Conservation (phyloP, 2,888 invertebrate species). For the Scrobipalpa costella region DNA sequence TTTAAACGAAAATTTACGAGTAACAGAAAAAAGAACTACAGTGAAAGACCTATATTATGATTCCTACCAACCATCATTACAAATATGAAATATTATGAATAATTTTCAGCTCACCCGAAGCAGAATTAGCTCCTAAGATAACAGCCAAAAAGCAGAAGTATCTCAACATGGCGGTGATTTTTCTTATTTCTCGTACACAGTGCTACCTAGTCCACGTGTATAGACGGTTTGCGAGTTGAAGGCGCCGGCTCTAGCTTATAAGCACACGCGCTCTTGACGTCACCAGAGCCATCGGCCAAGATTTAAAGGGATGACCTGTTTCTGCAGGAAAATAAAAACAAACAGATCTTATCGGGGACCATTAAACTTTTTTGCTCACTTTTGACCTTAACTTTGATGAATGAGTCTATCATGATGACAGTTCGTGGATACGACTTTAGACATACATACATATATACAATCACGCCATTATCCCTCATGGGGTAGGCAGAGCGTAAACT, state of each 20-base stretch:
- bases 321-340: slow-evolving; percentile 16
- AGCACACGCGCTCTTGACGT: slow-evolving; percentile 19
- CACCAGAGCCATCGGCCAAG: slow-evolving; percentile 6
- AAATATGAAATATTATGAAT: no score
- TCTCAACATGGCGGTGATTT: slow-evolving; percentile 43
- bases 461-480: no score
- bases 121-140: slow-evolving; percentile 48
- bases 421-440: no score
- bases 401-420: background rate
- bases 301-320: slow-evolving; percentile 28
- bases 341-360: slow-evolving; percentile 9
- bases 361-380: slow-evolving; percentile 5
- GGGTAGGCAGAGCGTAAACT: no score
- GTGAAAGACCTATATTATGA: no score
- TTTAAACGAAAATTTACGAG: no score
- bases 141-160: slow-evolving; percentile 53
- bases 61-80: no score
- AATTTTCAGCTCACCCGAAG: slow-evolving; percentile 50
- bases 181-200: slow-evolving; percentile 2
- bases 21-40: no score
- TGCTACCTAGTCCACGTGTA: background rate
- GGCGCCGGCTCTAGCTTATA: slow-evolving; percentile 16
- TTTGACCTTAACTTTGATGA: slow-evolving; percentile 14
- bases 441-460: no score
- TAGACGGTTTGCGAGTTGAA: slow-evolving; percentile 4